Conservation (phyloP, 2,113 vertebrate species). For the Shinisaurus crocodilurus region DNA sequence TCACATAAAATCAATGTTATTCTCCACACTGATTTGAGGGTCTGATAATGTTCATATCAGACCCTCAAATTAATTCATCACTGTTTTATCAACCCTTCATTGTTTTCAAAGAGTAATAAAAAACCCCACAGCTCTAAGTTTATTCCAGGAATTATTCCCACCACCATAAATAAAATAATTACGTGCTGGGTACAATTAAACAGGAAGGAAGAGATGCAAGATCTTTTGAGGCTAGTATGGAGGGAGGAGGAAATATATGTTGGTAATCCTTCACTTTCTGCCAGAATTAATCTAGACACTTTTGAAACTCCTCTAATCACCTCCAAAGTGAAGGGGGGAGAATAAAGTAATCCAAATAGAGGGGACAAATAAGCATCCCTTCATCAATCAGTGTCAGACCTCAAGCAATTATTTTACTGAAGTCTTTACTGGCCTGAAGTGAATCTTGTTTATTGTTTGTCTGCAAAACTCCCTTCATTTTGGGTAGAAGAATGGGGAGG, state of each 20-base stretch:
- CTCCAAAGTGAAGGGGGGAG: neutral
- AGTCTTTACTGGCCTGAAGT: slow-evolving; percentile 18
- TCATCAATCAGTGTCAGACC: slow-evolving; percentile 51
- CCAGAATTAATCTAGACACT: slow-evolving; percentile 40
- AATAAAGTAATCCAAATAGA: slow-evolving; percentile 45
- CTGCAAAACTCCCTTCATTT: slow-evolving; percentile 31
- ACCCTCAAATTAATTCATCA: slow-evolving; percentile 28
- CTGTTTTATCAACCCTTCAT: rapidly evolving
- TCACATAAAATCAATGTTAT: neutral
- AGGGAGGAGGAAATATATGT: slow-evolving; percentile 32
- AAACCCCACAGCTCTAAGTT: neutral
- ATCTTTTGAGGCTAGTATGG: slow-evolving; percentile 55
- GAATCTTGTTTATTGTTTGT: slow-evolving; percentile 46
- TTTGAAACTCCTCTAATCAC: slow-evolving; percentile 42
- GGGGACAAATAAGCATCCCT: slow-evolving; percentile 40
- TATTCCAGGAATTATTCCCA: slow-evolving; percentile 36
- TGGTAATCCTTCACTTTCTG: slow-evolving; percentile 54
- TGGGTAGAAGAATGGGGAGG: neutral
- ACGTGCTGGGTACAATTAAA: slow-evolving; percentile 60
- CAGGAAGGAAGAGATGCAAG: slow-evolving; percentile 39
- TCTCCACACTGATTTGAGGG: neutral
- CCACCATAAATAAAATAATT: slow-evolving; percentile 65
- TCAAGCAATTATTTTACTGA: slow-evolving; percentile 50
- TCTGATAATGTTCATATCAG: slow-evolving; percentile 10
- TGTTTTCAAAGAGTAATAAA: slow-evolving; percentile 8